Percentiles rank a stretch among this genome's conserved stretches.
Conservation (phyloP, 1,140 invertebrate species). For the Ceratina calcarata region DNA sequence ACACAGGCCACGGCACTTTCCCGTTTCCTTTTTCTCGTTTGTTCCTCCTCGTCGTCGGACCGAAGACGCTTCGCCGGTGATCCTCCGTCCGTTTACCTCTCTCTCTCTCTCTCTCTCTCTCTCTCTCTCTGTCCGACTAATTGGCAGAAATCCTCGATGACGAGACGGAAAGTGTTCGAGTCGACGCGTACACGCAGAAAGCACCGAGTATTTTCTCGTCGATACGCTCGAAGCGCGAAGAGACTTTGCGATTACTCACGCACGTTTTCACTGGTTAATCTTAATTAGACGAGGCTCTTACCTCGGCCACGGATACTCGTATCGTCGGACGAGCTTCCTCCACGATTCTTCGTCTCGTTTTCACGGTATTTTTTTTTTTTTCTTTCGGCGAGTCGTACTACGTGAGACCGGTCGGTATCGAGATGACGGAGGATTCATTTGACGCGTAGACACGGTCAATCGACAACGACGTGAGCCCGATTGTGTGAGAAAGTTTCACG, state of each 20-base stretch:
- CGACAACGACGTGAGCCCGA: neutral
- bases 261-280: too few species aligned
- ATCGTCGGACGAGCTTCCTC: too few species aligned
- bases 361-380: too few species aligned
- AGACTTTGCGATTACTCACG: too few species aligned
- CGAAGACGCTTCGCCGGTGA: conserved; percentile 42
- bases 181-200: neutral
- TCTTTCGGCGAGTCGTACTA: too few species aligned
- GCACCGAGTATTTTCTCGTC: neutral
- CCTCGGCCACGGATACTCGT: too few species aligned
- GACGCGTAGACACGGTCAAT: too few species aligned
- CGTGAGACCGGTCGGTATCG: too few species aligned
- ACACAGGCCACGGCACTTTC: conserved; percentile 53
- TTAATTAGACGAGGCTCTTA: too few species aligned
- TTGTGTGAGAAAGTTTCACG: conserved; percentile 22
- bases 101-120: too few species aligned
- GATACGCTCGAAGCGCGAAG: neutral
- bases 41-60: conserved; percentile 13
- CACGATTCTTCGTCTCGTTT: too few species aligned
- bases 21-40: conserved; percentile 59
- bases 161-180: neutral
- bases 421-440: too few species aligned
- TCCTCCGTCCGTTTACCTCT: conserved; percentile 39
- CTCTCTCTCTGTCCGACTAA: neutral
- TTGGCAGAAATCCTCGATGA: neutral